Conservation (phyloP, 1,140 invertebrate genomes). For the Drosophila lini region DNA sequence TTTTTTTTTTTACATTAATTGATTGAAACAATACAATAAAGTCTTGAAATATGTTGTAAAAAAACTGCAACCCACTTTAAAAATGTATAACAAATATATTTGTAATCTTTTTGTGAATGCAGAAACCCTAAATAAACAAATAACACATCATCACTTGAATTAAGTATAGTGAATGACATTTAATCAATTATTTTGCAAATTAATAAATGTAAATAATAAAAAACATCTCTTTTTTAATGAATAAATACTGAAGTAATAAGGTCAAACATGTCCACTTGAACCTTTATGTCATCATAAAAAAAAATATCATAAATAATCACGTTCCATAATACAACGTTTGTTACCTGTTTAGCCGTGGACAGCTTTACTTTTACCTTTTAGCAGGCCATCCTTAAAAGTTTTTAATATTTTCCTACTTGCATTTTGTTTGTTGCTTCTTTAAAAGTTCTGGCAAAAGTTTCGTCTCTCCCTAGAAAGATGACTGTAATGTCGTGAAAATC, state of each 20-base stretch:
- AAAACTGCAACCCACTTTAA: background rate
- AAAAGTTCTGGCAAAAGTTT: constrained; percentile 39
- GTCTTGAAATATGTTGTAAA: background rate
- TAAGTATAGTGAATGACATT: background rate
- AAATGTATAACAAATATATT: background rate
- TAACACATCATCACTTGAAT: background rate
- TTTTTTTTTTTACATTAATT: no score
- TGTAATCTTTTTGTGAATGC: background rate
- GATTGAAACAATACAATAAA: background rate
- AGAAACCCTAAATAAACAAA: background rate
- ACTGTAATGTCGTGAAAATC: constrained; percentile 29
- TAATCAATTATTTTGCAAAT: background rate
- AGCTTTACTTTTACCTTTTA: constrained; percentile 1
- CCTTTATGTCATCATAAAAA: background rate
- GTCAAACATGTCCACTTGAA: background rate
- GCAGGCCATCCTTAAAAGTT: constrained; percentile 32
- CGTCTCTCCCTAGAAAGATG: background rate
- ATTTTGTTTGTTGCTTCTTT: constrained; percentile 36
- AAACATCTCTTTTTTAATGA: background rate
- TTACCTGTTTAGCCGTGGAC: constrained; percentile 18
- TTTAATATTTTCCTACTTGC: constrained; percentile 36
- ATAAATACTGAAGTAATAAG: background rate
- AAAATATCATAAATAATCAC: background rate
- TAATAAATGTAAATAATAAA: background rate
- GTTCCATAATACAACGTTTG: constrained; percentile 3